Conservation (phyloP, 2,888 invertebrate species). For the Prenolepis imparis region DNA sequence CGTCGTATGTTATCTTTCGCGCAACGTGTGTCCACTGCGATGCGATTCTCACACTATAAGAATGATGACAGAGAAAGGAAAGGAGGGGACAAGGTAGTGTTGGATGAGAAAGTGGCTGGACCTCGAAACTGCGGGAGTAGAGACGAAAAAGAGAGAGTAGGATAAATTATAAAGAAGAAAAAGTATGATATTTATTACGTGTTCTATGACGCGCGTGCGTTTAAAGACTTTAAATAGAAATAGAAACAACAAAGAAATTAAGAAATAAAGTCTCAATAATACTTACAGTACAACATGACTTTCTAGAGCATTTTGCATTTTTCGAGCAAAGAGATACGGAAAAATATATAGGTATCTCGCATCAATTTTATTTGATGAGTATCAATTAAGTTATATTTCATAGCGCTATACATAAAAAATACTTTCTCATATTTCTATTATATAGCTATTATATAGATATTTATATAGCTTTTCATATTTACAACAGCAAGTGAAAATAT, state of each 20-base stretch:
- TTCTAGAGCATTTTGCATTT: not conserved
- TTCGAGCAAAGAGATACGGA: not conserved
- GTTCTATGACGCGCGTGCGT: not conserved
- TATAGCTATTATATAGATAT: too few species aligned
- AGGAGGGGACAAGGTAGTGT: not conserved
- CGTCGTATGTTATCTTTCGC: constrained; percentile 30
- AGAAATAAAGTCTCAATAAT: not conserved
- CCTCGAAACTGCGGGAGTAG: constrained; percentile 1
- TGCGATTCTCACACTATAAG: constrained; percentile 32
- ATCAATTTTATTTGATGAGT: not conserved
- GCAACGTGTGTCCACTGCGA: constrained; percentile 8
- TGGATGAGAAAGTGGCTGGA: constrained; percentile 39
- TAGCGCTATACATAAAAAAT: not conserved
- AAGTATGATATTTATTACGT: constrained; percentile 17
- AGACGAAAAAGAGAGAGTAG: constrained; percentile 18
- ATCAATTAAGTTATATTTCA: not conserved
- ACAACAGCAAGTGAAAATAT: not conserved
- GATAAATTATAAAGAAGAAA: not conserved
- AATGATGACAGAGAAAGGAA: constrained; percentile 38
- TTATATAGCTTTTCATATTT: too few species aligned
- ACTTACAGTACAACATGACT: not conserved
- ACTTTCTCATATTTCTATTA: too few species aligned
- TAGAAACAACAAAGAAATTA: not conserved
- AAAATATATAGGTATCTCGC: not conserved
- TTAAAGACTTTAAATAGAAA: constrained; percentile 10